Evolutionary conservation across 2,888 invertebrate species (phyloP).

Genomic region (Abrostola tripartita): DNA sequence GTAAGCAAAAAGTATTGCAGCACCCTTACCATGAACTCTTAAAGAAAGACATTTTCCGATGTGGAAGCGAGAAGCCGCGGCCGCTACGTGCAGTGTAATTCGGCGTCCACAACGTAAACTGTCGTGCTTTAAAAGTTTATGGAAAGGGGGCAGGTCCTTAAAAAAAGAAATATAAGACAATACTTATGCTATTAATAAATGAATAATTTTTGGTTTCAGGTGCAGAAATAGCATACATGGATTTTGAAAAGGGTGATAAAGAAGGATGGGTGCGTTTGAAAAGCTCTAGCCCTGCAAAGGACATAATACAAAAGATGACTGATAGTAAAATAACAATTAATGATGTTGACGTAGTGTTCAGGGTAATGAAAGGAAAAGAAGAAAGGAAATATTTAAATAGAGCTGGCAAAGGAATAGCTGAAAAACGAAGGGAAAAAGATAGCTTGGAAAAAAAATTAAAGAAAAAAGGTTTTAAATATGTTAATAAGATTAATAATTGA

Average conservation of each 20-base stretch:
- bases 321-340: constrained; percentile 13
- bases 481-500: not conserved
- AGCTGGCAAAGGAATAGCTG: constrained; percentile 6
- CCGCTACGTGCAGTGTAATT: no score
- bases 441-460: constrained; percentile 8
- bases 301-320: constrained; percentile 22
- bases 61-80: no score
- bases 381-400: constrained; percentile 25
- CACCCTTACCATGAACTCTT: no score
- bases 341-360: constrained; percentile 17
- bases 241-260: constrained; percentile 17
- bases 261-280: constrained; percentile 34
- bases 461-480: constrained; percentile 19
- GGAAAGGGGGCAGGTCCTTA: no score
- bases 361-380: constrained; percentile 22
- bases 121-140: no score
- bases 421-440: constrained; percentile 1
- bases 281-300: constrained; percentile 17
- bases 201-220: constrained; percentile 3
- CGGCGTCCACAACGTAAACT: no score
- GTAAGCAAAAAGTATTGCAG: no score
- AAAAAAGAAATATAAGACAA: no score
- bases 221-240: constrained; percentile 26
- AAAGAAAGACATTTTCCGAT: no score
- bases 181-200: not conserved